Conservation (phyloP, 1,140 invertebrate species). For the Caenorhabditis latens region DNA sequence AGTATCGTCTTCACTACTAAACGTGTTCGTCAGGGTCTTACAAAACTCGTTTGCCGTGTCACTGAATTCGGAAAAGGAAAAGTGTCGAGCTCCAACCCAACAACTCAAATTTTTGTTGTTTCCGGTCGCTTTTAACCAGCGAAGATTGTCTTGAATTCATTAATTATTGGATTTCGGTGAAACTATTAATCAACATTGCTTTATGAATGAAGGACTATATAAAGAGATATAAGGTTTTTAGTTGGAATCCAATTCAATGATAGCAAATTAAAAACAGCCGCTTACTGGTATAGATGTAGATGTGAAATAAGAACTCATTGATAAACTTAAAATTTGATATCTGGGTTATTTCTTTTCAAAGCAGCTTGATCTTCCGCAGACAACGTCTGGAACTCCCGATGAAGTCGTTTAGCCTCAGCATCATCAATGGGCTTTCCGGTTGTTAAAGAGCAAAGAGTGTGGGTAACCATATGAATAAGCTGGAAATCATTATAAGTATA, state of each 20-base stretch:
- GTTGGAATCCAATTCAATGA: no score
- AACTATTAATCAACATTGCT: no score
- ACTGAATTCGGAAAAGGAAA: not conserved
- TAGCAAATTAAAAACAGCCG: no score
- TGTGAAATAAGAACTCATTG: no score
- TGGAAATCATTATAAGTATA: not conserved
- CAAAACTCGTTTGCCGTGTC: not conserved
- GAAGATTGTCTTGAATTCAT: not conserved
- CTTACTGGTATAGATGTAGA: no score
- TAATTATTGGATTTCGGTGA: no score
- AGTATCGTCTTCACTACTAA: not conserved
- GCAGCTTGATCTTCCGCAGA: constrained; percentile 33
- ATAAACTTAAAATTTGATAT: constrained; percentile 25
- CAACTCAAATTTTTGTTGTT: not conserved
- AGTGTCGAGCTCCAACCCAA: not conserved
- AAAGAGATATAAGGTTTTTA: no score
- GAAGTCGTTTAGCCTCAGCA: constrained; percentile 29
- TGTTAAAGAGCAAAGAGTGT: constrained; percentile 23
- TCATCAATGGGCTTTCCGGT: not conserved
- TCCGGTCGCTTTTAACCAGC: not conserved
- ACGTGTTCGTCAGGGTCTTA: not conserved
- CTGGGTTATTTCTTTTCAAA: constrained; percentile 32
- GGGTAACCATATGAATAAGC: constrained; percentile 21
- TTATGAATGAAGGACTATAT: no score
- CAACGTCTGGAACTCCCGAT: constrained; percentile 3